phyloP scores from a whole-genome alignment of 2,888 invertebrate species.

The Synergus laeviventris region DNA sequence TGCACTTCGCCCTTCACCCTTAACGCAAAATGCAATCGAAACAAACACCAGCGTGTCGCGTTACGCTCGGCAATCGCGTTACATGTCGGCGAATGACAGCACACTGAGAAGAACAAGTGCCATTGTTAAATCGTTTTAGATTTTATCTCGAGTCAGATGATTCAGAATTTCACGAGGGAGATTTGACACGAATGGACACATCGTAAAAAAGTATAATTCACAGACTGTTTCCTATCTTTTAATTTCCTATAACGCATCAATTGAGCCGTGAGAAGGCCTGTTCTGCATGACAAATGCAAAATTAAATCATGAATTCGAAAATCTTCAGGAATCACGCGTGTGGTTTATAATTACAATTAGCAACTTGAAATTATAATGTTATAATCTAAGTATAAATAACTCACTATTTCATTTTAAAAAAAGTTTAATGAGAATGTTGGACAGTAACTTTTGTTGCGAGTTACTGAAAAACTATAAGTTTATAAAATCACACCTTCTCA shows the following conservation, averaged over 20 bases:
- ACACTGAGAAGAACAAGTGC: slow-evolving; percentile 67
- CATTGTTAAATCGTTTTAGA: slow-evolving; percentile 66
- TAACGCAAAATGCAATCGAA: slow-evolving; percentile 59
- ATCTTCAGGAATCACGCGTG: background rate
- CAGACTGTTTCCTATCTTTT: slow-evolving; percentile 18
- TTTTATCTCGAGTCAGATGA: slow-evolving; percentile 52
- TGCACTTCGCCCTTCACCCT: slow-evolving; percentile 43
- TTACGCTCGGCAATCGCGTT: slow-evolving; percentile 52
- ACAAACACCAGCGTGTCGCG: slow-evolving; percentile 63
- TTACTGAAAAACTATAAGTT: no score
- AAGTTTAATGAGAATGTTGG: no score
- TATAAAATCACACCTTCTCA: no score
- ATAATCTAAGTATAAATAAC: no score
- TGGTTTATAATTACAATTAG: background rate
- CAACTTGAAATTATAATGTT: no score
- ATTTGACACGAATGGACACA: slow-evolving; percentile 46
- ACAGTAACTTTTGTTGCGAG: no score
- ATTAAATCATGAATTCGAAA: background rate
- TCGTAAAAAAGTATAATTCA: slow-evolving; percentile 26
- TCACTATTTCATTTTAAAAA: no score
- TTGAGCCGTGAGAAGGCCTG: background rate
- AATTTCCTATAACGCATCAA: slow-evolving; percentile 20
- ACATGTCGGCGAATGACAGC: slow-evolving; percentile 52
- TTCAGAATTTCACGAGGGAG: slow-evolving; percentile 50
- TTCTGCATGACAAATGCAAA: background rate